These are phyloP conservation scores for Caiman crocodilus DNA, from an alignment of 2,797 vertebrate species.

Conservation along the genomic window DNA sequence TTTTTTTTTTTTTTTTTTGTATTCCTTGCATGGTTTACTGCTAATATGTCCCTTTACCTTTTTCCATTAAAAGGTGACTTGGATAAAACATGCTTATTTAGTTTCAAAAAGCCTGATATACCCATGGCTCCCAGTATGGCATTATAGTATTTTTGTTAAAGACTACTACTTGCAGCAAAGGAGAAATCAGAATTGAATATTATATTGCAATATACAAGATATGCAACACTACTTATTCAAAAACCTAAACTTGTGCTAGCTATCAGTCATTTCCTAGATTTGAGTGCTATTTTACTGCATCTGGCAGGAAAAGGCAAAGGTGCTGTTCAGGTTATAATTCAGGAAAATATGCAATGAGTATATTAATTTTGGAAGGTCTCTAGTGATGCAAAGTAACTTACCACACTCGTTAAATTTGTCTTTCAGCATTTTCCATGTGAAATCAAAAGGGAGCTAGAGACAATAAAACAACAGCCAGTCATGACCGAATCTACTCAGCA, in stretches of 20 bases:
- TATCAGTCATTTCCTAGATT: neutral
- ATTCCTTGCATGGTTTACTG: accelerated
- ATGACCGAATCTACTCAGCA: neutral
- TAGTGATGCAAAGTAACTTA: slow-evolving; percentile 76
- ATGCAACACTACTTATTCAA: neutral
- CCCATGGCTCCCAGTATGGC: neutral
- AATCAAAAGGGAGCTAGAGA: slow-evolving; percentile 95
- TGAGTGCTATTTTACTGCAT: neutral
- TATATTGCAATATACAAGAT: too few species aligned
- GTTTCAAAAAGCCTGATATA: neutral
- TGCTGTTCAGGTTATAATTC: neutral
- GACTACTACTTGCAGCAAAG: too few species aligned
- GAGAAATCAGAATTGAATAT: too few species aligned
- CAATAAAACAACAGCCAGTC: neutral
- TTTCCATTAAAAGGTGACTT: neutral
- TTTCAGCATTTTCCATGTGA: slow-evolving; percentile 99
- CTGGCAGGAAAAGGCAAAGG: neutral
- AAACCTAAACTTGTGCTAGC: neutral
- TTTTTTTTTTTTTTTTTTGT: neutral
- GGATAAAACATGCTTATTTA: too few species aligned
- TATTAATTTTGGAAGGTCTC: neutral
- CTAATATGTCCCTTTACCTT: neutral
- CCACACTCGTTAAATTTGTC: slow-evolving; percentile 97
- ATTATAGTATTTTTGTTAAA: neutral
- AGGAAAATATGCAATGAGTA: neutral